A percentile compares a stretch with the other conserved stretches of the same genome.
These are phyloP conservation scores for Amblyraja radiata DNA, from an alignment of 2,797 vertebrate species.

Conservation along the genomic window DNA sequence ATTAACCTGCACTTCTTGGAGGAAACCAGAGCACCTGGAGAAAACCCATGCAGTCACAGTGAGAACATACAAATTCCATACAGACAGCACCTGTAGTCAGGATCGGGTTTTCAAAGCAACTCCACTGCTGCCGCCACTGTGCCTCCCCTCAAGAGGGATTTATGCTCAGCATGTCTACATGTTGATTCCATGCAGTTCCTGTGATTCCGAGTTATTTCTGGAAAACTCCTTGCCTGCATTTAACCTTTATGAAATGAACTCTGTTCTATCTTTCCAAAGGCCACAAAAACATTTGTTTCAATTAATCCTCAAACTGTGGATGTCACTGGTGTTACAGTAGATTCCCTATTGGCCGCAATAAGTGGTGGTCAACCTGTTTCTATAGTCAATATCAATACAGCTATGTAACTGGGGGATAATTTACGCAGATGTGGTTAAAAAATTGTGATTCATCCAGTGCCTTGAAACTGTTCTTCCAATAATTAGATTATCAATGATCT, in stretches of 20 bases:
- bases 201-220: not conserved
- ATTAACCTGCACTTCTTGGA: too few species aligned
- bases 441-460: not conserved
- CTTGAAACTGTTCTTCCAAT: not conserved
- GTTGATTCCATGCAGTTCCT: not conserved
- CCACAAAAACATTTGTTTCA: not conserved
- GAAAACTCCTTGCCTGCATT: not conserved
- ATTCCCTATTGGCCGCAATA: not conserved
- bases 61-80: too few species aligned
- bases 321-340: not conserved
- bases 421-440: not conserved
- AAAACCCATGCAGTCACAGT: too few species aligned
- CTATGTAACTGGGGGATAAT: not conserved
- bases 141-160: too few species aligned
- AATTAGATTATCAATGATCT: not conserved
- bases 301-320: not conserved
- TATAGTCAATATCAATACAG: not conserved
- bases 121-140: too few species aligned
- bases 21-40: too few species aligned
- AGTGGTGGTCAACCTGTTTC: not conserved
- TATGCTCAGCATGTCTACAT: not conserved
- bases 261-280: not conserved
- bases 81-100: too few species aligned
- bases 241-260: too few species aligned
- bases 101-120: too few species aligned